Evolutionary conservation across 2,113 vertebrate genomes (phyloP).

Genomic region (Hydropotes inermis): DNA sequence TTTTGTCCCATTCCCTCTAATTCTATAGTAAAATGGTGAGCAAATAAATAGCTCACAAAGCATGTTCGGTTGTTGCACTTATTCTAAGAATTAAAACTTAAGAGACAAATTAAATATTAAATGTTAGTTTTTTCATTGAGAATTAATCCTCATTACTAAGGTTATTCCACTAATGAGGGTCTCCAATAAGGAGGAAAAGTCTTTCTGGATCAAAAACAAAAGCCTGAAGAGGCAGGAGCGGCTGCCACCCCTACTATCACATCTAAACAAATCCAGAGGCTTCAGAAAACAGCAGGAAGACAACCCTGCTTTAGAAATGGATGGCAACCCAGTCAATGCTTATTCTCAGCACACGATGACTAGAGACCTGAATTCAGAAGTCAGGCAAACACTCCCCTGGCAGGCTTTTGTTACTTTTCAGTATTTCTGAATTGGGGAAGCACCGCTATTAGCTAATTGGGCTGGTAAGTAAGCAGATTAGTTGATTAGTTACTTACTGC

Average conservation of each 20-base stretch:
- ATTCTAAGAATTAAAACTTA: neutral
- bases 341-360: fast-evolving
- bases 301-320: fast-evolving
- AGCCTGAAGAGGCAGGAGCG: neutral
- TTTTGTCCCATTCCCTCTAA: neutral
- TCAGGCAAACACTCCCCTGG: fast-evolving
- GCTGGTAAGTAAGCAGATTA: slow-evolving; percentile 31
- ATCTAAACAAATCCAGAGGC: too few species aligned
- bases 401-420: neutral
- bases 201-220: neutral
- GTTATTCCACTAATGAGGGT: fast-evolving
- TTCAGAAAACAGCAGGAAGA: fast-evolving
- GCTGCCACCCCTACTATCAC: too few species aligned
- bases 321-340: fast-evolving
- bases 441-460: neutral
- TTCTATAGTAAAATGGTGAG: neutral
- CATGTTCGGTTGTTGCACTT: neutral
- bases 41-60: neutral
- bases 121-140: neutral
- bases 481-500: slow-evolving; percentile 83
- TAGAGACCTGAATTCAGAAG: fast-evolving
- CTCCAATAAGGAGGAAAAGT: too few species aligned
- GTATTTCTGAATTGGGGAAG: neutral
- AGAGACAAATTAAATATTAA: neutral
- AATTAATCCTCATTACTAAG: neutral